phyloP scores from a whole-genome alignment of 2,113 vertebrate genomes.

The Syngnathus floridae region DNA sequence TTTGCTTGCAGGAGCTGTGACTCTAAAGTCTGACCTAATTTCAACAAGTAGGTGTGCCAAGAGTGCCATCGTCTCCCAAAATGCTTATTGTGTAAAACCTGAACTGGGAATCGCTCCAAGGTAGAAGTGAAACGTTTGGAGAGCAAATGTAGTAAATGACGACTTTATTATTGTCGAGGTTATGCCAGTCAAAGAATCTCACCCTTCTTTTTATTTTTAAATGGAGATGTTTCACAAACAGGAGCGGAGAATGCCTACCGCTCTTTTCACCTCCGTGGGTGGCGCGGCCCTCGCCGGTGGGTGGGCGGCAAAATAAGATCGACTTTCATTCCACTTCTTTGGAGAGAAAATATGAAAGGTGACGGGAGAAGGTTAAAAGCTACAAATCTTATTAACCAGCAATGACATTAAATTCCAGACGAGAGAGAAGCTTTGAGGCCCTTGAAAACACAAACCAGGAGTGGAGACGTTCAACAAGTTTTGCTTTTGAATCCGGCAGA shows the following conservation, averaged over 20 bases:
- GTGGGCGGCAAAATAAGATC: conserved; percentile 8
- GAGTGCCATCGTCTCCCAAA: too few relatives aligned
- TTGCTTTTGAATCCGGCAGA: too few relatives aligned
- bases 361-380: conserved; percentile 8
- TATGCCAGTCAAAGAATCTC: conserved; percentile 78
- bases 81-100: too few relatives aligned
- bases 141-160: conserved; percentile 75
- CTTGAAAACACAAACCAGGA: background rate
- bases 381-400: conserved; percentile 11
- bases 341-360: conserved; percentile 1
- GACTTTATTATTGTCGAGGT: conserved; percentile 76
- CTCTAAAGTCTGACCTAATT: too few relatives aligned
- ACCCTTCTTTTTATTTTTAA: conserved; percentile 44
- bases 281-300: conserved; percentile 9
- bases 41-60: too few relatives aligned
- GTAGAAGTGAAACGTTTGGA: conserved; percentile 28
- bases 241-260: conserved; percentile 40
- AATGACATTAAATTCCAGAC: background rate
- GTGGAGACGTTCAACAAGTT: background rate
- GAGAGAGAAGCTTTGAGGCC: background rate
- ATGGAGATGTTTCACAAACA: conserved; percentile 58
- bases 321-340: conserved; percentile 16
- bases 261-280: conserved; percentile 31
- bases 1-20: too few relatives aligned
- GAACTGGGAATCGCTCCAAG: background rate